A percentile compares a stretch with the other conserved stretches of the same genome.
Evolutionary conservation across 2,113 vertebrate genomes (phyloP).

Genomic region (Penelope pileata): DNA sequence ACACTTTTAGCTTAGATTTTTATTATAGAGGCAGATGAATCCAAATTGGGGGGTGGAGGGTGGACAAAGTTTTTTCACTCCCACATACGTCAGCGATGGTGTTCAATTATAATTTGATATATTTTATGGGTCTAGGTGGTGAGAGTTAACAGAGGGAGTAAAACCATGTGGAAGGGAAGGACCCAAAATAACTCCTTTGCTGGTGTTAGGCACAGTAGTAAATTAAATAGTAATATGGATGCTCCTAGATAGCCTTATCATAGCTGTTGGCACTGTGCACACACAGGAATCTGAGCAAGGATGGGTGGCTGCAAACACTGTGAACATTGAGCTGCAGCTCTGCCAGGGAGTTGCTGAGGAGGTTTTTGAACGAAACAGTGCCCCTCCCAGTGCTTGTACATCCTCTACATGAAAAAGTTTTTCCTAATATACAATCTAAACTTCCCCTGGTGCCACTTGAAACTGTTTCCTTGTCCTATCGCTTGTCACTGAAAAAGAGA

Average conservation of each 20-base stretch:
- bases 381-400: neutral
- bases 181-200: neutral
- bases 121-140: conserved; percentile 31
- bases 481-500: neutral
- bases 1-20: neutral
- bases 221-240: neutral
- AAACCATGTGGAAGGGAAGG: neutral
- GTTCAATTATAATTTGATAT: conserved; percentile 53
- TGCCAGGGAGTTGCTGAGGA: neutral
- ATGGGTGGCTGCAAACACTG: neutral
- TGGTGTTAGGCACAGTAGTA: neutral
- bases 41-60: neutral
- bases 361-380: neutral
- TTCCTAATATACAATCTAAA: neutral
- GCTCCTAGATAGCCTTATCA: neutral
- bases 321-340: neutral
- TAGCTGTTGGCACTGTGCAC: neutral
- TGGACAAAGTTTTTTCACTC: conserved; percentile 29
- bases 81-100: neutral
- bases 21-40: neutral
- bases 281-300: neutral
- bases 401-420: neutral
- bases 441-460: neutral
- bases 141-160: conserved; percentile 38
- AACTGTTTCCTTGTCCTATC: neutral